Base-by-base conservation (phyloP, 1,140 invertebrate genomes). In the Bombus difficillimus region DNA sequence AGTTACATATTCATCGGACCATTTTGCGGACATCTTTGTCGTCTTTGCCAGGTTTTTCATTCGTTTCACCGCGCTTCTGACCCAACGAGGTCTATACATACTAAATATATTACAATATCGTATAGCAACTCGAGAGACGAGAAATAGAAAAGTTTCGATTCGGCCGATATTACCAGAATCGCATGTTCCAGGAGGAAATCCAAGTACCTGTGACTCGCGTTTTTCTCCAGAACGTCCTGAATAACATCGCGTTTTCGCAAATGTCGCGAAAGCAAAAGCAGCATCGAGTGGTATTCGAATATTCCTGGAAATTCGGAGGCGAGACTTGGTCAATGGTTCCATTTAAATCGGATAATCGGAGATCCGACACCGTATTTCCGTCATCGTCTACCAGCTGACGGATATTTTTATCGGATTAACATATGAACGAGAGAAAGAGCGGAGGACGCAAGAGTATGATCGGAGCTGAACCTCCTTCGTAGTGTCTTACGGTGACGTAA, bases 401-500 rank as follows among this genome's bases (percentile, higher is more conserved):
- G 68, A 83, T 89, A 69, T 81, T 89, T 83, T 81, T 68, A n/a
- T 57, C 75, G 62, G 78, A 82, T 89, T 85, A 89, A 62, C 88
- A 88, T 88, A 86, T 86, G 83, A 81, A 86, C 74, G 85, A 83
- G 75, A 6, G 43, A n/a, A 2, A 41, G 28, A 18, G n/a, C 43
- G 18, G 18, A 28, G 15, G 32, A 18, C 22, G 71, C 3, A 34
- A 22, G 10, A 59, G 4, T 13, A 10, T 62, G 43, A 64, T n/a
- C 43, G 47, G 47, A 57, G 79, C 47, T 75, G 73, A 57, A 88
- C n/a, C 62, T 32, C 71, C 75, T 86, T 76, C 57, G 39, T 47
- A 85, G 86, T 87, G 57, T 87, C 86, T 76, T 90, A 87, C 71
- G 86, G 82, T 25, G 57, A 82, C 3, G 81, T 90, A 88, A 90